A percentile compares a stretch with the other conserved stretches of the same genome.
These are phyloP conservation scores for Coleophora flavipennella DNA, from an alignment of 2,888 invertebrate genomes.

Conservation along the genomic window DNA sequence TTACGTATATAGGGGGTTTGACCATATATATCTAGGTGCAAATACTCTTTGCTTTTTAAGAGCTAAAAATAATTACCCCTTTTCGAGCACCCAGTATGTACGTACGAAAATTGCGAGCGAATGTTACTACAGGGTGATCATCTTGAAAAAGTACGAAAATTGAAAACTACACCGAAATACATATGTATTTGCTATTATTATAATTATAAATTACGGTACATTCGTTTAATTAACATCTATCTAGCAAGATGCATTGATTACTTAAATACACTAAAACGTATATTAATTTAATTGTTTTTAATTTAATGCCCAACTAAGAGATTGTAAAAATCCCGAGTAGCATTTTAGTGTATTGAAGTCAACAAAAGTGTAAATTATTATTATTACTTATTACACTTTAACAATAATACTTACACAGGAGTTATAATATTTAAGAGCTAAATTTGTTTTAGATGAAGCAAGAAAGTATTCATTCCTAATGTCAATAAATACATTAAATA, in stretches of 20 bases:
- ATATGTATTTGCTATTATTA: neutral
- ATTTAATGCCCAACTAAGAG: no score
- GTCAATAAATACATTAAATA: no score
- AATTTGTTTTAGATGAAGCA: neutral
- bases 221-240: no score
- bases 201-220: neutral
- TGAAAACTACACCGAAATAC: slow-evolving; percentile 18
- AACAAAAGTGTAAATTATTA: slow-evolving; percentile 10
- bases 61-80: neutral
- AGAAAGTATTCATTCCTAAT: neutral
- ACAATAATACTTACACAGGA: slow-evolving; percentile 3
- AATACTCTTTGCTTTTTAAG: no score
- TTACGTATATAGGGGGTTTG: no score
- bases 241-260: no score
- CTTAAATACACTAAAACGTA: no score
- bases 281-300: no score
- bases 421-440: slow-evolving; percentile 19
- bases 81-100: neutral
- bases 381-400: slow-evolving; percentile 2
- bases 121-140: neutral
- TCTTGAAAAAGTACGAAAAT: slow-evolving; percentile 15
- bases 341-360: slow-evolving; percentile 1
- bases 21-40: no score
- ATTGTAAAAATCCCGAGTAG: neutral
- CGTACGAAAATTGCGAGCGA: no score